phyloP scores from a whole-genome alignment of 2,797 vertebrate species.

The Microctenopoma steveboyesi region DNA sequence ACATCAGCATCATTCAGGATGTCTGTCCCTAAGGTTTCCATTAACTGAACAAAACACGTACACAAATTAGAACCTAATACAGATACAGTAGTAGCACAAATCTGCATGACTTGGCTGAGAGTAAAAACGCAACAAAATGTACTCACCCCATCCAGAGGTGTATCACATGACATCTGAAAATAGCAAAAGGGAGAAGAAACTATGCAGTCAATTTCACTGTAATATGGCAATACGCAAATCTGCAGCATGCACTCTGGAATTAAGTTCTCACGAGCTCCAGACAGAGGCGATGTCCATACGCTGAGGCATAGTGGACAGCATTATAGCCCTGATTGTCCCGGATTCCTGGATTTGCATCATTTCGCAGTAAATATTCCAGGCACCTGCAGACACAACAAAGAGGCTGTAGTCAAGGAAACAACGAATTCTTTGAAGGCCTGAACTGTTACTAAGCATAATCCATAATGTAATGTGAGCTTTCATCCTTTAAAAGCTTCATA shows the following conservation, averaged over 20 bases:
- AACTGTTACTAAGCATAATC: conserved; percentile 16
- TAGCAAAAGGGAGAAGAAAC: conserved; percentile 2
- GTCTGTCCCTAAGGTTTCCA: conserved; percentile 96
- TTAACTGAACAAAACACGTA: conserved; percentile 85
- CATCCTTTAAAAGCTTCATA: conserved; percentile 12
- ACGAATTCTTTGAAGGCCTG: conserved; percentile 8
- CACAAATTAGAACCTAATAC: conserved; percentile 32
- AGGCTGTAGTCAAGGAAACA: conserved; percentile 47
- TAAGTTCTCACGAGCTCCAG: conserved; percentile 92
- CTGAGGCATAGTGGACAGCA: conserved; percentile 97
- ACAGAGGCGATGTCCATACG: conserved; percentile 95
- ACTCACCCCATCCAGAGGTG: conserved; percentile 98
- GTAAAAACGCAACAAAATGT: neutral
- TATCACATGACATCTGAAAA: conserved; percentile 97
- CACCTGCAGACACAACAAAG: conserved; percentile 84
- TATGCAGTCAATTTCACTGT: neutral
- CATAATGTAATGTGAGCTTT: conserved; percentile 13
- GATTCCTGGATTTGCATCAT: conserved; percentile 97
- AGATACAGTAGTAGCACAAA: neutral
- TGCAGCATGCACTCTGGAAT: neutral
- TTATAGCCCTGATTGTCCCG: conserved; percentile 98
- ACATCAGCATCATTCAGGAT: conserved; percentile 94
- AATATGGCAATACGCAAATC: neutral
- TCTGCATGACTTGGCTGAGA: too few species aligned
- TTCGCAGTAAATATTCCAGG: conserved; percentile 97